phyloP scores from a whole-genome alignment of 2,888 invertebrate species.

The Drosophila maculinotata region DNA sequence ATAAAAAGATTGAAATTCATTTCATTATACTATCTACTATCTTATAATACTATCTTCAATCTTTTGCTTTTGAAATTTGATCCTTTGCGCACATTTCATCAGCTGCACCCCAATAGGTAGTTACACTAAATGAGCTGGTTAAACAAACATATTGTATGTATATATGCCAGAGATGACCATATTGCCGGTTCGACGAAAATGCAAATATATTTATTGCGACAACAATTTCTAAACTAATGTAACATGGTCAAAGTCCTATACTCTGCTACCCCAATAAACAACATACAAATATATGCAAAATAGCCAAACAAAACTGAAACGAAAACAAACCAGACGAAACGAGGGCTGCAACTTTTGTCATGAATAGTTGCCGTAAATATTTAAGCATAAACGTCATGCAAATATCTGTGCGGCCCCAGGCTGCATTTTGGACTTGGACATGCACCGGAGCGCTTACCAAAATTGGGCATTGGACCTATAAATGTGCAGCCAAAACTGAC shows the following conservation, averaged over 20 bases:
- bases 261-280: not conserved
- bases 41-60: no score
- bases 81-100: not conserved
- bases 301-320: conserved; percentile 47
- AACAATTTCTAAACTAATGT: conserved; percentile 77
- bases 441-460: conserved; percentile 4
- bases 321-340: conserved; percentile 57
- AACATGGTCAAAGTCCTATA: conserved; percentile 33
- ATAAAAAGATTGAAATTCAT: no score
- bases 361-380: conserved; percentile 69
- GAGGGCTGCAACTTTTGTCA: conserved; percentile 66
- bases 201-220: conserved; percentile 72
- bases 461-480: conserved; percentile 30
- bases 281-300: conserved; percentile 56
- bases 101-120: no score
- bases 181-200: conserved; percentile 49
- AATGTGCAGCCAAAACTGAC: conserved; percentile 33
- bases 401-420: conserved; percentile 24
- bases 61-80: not conserved
- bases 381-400: conserved; percentile 44
- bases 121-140: conserved; percentile 10
- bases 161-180: conserved; percentile 40
- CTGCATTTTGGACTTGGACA: conserved; percentile 9
- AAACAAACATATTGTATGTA: conserved; percentile 59
- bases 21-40: no score